Evolutionary conservation across 2,888 invertebrate genomes (phyloP), one percentile per base, ranked within the genome.

Genomic region (Diplazon laetatorius): DNA sequence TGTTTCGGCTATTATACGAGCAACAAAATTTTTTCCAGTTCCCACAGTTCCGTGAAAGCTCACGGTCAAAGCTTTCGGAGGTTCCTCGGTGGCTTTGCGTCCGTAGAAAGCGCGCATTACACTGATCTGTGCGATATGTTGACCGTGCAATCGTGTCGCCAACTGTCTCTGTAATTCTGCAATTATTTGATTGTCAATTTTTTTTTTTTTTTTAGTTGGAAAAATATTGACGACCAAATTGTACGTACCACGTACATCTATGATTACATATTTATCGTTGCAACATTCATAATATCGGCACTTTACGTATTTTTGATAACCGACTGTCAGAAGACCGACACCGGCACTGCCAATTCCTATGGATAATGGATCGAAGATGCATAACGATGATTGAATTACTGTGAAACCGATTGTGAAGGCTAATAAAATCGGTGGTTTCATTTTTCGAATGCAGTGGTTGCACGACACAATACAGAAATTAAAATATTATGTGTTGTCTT

Each of bases 21-120:
- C 92, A 12, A 97, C 95, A 92, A 94, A 97, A 89, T 97, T 98
- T 91, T 99, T 99, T 0, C 99, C 99, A 39, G 95, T 95, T n/a
- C 99, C 99, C 0, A 98, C 96, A 92, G 95, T 95, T 0, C 99
- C 99, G 91, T 99, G 99, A 85, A 99, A 96, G 87, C 98, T 98
- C 86, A 99, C 93, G 0, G 96, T 97, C 63, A 99, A 91, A n/a
- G 99, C 96, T 90, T 98, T 98, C 44, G 89, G 88, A 2, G 94
- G 92, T 46, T 93, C 91, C 0, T 93, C 84, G 4, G 87, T 84
- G 35, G 91, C 89, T 20, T 88, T 85, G 89, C 96, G 96, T 78
- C 92, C 93, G 81, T 92, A 92, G 8, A 98, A 92, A 20, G 95
- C 94, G 70, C 94, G 93, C 44, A 95, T 91, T 3, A 97, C 93